Conservation (phyloP, 2,797 vertebrate genomes). For the Sebastes glaucus region DNA sequence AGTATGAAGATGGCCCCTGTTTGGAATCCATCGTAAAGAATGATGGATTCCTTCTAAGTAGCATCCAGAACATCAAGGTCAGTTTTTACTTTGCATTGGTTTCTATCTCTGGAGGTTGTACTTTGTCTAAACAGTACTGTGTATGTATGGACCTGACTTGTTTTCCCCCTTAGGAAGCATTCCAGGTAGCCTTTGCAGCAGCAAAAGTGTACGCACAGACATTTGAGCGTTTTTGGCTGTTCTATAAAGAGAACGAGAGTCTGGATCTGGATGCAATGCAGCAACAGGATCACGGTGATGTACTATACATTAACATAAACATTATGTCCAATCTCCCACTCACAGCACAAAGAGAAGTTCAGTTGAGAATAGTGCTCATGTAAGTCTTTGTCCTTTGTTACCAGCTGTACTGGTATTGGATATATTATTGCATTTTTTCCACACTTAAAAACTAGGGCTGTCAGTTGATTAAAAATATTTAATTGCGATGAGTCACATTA, state of each 20-base stretch:
- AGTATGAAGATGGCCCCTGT: constrained; percentile 78
- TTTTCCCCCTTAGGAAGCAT: constrained; percentile 74
- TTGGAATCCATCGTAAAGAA: constrained; percentile 82
- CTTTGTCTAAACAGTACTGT: background rate
- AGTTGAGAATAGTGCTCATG: background rate
- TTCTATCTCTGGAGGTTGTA: background rate
- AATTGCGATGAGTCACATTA: no score
- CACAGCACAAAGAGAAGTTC: background rate
- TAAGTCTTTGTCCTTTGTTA: background rate
- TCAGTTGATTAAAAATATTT: background rate
- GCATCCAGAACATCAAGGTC: constrained; percentile 84
- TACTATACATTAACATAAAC: background rate
- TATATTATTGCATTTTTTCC: no score
- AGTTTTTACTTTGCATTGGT: background rate
- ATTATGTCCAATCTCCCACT: constrained; percentile 3
- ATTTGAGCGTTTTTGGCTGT: constrained; percentile 83
- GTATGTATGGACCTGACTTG: background rate
- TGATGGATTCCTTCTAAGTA: constrained; percentile 80
- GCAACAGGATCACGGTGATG: constrained; percentile 84
- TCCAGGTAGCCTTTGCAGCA: constrained; percentile 83
- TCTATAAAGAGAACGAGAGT: constrained; percentile 87
- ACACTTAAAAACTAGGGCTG: background rate
- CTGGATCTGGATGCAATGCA: constrained; percentile 82
- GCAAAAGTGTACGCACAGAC: constrained; percentile 80
- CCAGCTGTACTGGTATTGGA: background rate